phyloP scores from a whole-genome alignment of 2,113 vertebrate genomes.

The Paracanthobrama guichenoti region DNA sequence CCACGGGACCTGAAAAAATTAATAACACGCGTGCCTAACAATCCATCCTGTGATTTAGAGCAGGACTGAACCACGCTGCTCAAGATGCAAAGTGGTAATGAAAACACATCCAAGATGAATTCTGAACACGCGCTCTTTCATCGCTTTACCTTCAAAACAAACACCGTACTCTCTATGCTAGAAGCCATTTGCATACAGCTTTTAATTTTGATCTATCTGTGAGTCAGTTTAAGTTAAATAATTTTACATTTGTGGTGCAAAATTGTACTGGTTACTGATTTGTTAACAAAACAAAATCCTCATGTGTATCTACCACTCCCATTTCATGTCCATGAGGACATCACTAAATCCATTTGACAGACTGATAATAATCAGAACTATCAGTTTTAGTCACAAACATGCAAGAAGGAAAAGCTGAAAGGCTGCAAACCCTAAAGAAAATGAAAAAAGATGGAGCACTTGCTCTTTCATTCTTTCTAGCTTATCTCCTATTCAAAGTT shows the following conservation, averaged over 20 bases:
- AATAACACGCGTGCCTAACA: constrained; percentile 85
- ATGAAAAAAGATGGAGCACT: not conserved
- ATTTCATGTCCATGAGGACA: not conserved
- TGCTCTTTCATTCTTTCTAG: not conserved
- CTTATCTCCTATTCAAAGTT: constrained; percentile 25
- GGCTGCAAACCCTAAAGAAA: not conserved
- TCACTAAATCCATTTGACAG: not conserved
- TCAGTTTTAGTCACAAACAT: not conserved
- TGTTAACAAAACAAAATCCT: not conserved
- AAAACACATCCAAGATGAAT: constrained; percentile 74
- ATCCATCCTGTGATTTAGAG: constrained; percentile 81
- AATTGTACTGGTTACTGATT: not conserved
- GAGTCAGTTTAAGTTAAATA: not conserved
- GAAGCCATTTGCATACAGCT: not conserved
- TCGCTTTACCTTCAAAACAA: not conserved
- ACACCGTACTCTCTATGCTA: not conserved
- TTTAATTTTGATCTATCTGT: not conserved
- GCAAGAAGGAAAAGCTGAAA: not conserved
- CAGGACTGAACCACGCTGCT: constrained; percentile 71
- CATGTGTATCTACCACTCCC: not conserved
- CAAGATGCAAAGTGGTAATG: constrained; percentile 79
- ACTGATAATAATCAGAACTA: not conserved
- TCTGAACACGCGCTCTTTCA: constrained; percentile 66
- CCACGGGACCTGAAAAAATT: constrained; percentile 79
- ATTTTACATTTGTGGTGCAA: not conserved